Base-by-base conservation (phyloP, 2,888 invertebrate species). In the Synanthedon tipuliformis region DNA sequence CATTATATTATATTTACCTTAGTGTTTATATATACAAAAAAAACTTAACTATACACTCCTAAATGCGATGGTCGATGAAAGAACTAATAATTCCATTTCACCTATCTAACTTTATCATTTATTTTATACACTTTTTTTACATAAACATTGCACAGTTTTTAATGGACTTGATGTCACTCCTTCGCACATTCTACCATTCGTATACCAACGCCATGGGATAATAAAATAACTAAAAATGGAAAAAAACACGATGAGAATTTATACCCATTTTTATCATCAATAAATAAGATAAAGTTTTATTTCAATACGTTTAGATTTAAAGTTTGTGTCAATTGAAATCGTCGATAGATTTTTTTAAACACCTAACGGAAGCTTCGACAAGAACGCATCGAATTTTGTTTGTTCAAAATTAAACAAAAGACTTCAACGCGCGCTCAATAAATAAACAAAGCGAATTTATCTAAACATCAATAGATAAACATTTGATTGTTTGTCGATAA, bases 81-180 rank as follows among this genome's bases (percentile, higher is more conserved):
- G 72, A 80, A 80, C 72, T 75, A 50, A 75, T 75, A 80, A 81
- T 81, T 86, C 80, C 79, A 76, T 82, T 79, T 80, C 71, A 70
- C 81, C 84, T 85, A 85, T 78, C 85, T 87, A 86, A 73, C 57
- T 59, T 34, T 66, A 63, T 63, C 70, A 67, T 67, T 70, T 73
- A 64, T 66, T 61, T 78, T 79, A 75, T 83, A 85, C 83, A 85
- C 74, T 73, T 13, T 79, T 83, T 78, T 76, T 81, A 81, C 73
- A 76, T 75, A 77, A 70, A 81, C 81, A 86, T 87, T 87, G 86
- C 86, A 87, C 86, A 73, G 75, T 78, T 77, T 74, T 80, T 76
- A 78, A 71, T 73, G 34, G 83, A 82, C 82, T 80, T 83, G 81
- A 73, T 63, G 73, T 71, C 75, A 70, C 65, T 63, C 62, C 53